Base-by-base conservation (phyloP, 2,113 vertebrate species). In the Xerus inauris region DNA sequence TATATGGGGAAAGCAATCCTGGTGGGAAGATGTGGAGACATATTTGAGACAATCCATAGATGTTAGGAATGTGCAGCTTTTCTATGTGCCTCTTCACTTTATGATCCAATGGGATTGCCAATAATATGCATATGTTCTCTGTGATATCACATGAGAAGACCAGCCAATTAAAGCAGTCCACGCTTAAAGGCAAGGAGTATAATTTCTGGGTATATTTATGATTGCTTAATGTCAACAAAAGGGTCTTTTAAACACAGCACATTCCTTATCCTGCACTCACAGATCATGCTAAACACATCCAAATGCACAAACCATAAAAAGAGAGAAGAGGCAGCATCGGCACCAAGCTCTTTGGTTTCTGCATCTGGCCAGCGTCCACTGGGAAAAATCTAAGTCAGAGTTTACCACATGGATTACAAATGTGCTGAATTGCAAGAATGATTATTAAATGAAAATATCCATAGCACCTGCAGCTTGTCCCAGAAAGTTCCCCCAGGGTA, bases 381-480 rank as follows among this genome's bases (percentile, higher is more conserved):
- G 98, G 98, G 98, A 99, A 98, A 98, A 98, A 98, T 98, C 98
- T 98, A 98, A 99, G 98, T 98, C 98, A 98, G 98, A 98, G 98
- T 98, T 98, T 98, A 99, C 98, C 99, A 98, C 98, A 98, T 98
- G 98, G 98, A 98, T 99, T 99, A 99, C 98, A 98, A 99, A 99
- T 99, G 99, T 99, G 99, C 99, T 99, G 99, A 99, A 98, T 99
- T 99, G 99, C 99, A 99, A 98, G 98, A 98, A 99, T 98, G 98
- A 98, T 99, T 99, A 99, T 99, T 98, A 98, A 99, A 99, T 98
- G 98, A 98, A 99, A 99, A 99, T 99, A 98, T 99, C 98, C 98
- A 98, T 98, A 98, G 98, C 98, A 99, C 99, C 99, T 99, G 99
- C 98, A 99, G 98, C 98, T 98, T 99, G 98, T 99, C 98, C 98